Conservation (phyloP, 2,797 vertebrate species). For the Xerus rutilus region DNA sequence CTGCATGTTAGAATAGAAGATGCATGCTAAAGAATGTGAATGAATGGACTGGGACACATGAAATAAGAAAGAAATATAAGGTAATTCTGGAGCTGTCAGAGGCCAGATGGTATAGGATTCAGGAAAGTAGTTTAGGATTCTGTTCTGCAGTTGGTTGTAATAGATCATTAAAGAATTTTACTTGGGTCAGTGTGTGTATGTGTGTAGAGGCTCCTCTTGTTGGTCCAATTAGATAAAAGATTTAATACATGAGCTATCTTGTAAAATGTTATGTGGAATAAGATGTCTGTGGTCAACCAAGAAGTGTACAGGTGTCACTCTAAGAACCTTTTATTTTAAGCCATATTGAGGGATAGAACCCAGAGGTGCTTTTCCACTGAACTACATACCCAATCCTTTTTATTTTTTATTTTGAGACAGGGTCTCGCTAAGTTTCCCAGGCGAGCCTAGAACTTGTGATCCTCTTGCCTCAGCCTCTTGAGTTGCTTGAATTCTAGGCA, state of each 20-base stretch:
- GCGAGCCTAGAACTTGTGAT: no score
- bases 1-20: neutral
- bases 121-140: neutral
- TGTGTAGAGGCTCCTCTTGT: neutral
- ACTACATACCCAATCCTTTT: no score
- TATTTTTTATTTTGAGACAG: no score
- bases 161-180: neutral
- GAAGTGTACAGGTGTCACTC: neutral
- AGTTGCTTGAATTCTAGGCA: no score
- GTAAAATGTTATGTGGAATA: neutral
- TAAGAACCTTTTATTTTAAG: neutral
- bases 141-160: neutral
- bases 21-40: no score
- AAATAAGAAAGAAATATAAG: rapidly evolving
- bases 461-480: no score
- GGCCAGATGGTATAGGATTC: neutral
- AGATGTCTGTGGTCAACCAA: neutral
- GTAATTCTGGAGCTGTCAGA: neutral
- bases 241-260: neutral
- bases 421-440: no score
- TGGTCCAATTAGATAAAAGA: neutral
- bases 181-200: neutral
- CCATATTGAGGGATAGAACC: no score
- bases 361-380: no score
- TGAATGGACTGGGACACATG: neutral